Percentiles rank a stretch among this genome's conserved stretches.
phyloP scores from a whole-genome alignment of 2,888 invertebrate species.

The Caenorhabditis drosophilae region DNA sequence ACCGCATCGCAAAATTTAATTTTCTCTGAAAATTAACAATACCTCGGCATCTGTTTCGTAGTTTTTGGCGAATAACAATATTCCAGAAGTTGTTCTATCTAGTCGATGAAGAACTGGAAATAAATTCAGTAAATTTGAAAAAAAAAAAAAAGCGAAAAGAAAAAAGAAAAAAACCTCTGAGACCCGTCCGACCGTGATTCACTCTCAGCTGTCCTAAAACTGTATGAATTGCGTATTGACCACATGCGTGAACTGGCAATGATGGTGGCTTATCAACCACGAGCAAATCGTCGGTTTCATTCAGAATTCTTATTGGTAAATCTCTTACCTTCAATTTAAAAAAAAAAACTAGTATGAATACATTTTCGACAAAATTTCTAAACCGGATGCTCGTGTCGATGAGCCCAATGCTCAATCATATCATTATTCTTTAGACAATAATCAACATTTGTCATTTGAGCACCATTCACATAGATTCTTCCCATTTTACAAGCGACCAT shows the following conservation, averaged over 20 bases:
- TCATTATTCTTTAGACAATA: constrained; percentile 82
- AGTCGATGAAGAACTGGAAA: constrained; percentile 63
- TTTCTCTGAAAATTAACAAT: too few species aligned
- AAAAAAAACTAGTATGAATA: too few species aligned
- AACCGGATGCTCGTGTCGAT: constrained; percentile 65
- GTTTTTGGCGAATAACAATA: constrained; percentile 89
- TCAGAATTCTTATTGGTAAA: constrained; percentile 88
- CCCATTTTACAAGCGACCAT: constrained; percentile 88
- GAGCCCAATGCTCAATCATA: constrained; percentile 59
- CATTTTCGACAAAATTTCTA: too few species aligned
- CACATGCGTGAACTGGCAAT: constrained; percentile 82
- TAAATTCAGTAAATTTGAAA: background rate
- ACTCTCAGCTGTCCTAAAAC: constrained; percentile 94
- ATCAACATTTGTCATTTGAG: constrained; percentile 80
- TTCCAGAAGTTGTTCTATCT: constrained; percentile 92
- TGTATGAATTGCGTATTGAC: constrained; percentile 94
- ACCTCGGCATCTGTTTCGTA: constrained; percentile 84
- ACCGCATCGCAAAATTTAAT: too few species aligned
- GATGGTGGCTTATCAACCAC: constrained; percentile 76
- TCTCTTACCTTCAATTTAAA: constrained; percentile 85
- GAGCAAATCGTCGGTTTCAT: constrained; percentile 97
- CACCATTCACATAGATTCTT: constrained; percentile 89
- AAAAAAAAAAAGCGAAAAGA: background rate
- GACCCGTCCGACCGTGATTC: constrained; percentile 78
- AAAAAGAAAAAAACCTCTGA: constrained; percentile 52